Base-by-base conservation (phyloP, 2,888 invertebrate genomes). In the Stenodera caucasica region DNA sequence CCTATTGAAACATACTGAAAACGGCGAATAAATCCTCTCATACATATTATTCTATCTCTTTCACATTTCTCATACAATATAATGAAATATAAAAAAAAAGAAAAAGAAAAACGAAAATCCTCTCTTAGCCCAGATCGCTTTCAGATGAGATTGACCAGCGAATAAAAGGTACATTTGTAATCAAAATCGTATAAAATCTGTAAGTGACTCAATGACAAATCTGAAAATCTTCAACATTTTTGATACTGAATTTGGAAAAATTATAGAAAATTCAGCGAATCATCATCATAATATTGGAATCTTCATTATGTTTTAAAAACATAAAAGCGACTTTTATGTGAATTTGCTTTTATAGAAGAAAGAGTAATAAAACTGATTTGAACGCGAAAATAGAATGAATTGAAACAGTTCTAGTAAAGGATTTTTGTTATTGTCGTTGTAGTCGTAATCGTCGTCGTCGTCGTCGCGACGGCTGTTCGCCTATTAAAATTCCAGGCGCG, bases 81-180 rank as follows among this genome's bases (percentile, higher is more conserved):
- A 12, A 32, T 55, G 12, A 33, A 14, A 33, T 53, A 29, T 32
- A 14, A 33, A 35, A 33, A 75, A 74, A 18, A 18, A 18, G 15
- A 37, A 37, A 53, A 75, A 74, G 18, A 18, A 18, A 37, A 37
- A 37, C 8, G 15, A 75, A 73, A 77, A 77, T 77, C 76, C 75
- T 77, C 77, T 77, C 75, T 74, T 75, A 75, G 75, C 76, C 54
- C 67, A 74, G 77, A 78, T 78, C 77, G 78, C 76, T 78, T 78
- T 77, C 78, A 76, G 77, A 77, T 74, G 78, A 78, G 78, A 78
- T 78, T 78, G 78, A 78, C 79, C 78, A 73, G 75, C 74, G 77
- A 75, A 79, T 78, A 80, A 79, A 77, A 78, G 78, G 71, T 75
- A 78, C 78, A 80, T 78, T 80, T 80, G 79, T 80, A 79, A 79